Evolutionary conservation across 1,140 invertebrate genomes (phyloP), one percentile per base, ranked within the genome.

Genomic region (Anastatus disparis): DNA sequence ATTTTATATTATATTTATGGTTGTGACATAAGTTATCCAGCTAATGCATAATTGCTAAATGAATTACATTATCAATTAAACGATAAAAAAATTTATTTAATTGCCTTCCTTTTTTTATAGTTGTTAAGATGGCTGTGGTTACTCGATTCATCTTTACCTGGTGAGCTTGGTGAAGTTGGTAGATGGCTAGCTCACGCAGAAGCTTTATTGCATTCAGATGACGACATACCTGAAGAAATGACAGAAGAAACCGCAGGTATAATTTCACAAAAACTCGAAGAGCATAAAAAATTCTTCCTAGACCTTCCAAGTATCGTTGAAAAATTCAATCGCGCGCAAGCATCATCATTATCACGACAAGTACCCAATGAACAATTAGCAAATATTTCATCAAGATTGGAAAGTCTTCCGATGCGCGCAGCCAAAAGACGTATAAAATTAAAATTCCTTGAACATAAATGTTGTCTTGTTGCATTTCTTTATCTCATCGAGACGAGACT

Each of bases 371-470:
- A 94, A 78, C 94, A 97, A 80, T 79, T 97, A 52, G 89, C 93
- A 69, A 91, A 92, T 79, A 92, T 97, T 89, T 89, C 90, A 70
- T 85, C 88, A 24, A 88, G 96, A 77, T 86, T 97, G 24, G 89
- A 92, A 42, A 89, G 88, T 15, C 87, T 96, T 40, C 90, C 89
- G 74, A 88, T 88, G 59, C 89, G 89, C 75, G 93, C 93, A 12
- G 89, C 90, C 13, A 92, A 93, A 76, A 89, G 94, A 73, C 89
- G 93, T 79, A 91, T 94, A 13, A 90, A 90, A 79, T 87, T 97
- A 74, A 95, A 96, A 81, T 96, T 94, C 87, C 87, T 96, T 56
- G 94, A 96, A 86, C 94, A 96, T 81, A 95, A 95, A 87, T 96
- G 94, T 85, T 96, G 95, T 84, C 89, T 96, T 70, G 91, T 97